These are phyloP conservation scores for Chaetops frenatus DNA, from an alignment of 2,113 vertebrate species.

Conservation along the genomic window DNA sequence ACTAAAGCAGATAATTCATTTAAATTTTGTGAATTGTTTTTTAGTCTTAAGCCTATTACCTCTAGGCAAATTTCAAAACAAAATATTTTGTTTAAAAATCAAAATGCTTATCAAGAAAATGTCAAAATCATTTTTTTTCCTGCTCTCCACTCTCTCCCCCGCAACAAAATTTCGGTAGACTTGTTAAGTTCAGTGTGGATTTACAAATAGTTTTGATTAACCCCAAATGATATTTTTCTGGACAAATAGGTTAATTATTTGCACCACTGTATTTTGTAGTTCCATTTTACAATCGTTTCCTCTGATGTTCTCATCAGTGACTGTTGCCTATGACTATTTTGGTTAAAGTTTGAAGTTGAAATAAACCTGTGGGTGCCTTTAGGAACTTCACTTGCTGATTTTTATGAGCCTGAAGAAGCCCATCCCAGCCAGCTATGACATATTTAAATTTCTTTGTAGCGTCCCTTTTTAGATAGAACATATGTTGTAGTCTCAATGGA, in stretches of 20 bases:
- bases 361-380: background rate
- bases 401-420: background rate
- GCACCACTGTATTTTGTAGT: background rate
- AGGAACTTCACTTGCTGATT: background rate
- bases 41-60: background rate
- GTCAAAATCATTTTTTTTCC: background rate
- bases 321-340: background rate
- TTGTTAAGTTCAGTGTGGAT: background rate
- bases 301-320: background rate
- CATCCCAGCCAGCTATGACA: background rate
- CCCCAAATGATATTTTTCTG: background rate
- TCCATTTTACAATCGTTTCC: background rate
- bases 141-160: background rate
- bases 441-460: background rate
- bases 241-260: background rate
- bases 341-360: background rate
- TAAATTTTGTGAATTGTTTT: background rate
- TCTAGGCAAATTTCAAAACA: background rate
- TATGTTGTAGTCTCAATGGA: background rate
- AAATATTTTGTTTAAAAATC: background rate
- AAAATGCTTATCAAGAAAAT: background rate
- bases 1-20: background rate
- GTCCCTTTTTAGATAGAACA: background rate
- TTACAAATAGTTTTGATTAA: background rate
- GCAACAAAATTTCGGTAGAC: background rate